These are phyloP conservation scores for Lynx canadensis DNA, from an alignment of 2,113 vertebrate genomes.

Conservation along the genomic window DNA sequence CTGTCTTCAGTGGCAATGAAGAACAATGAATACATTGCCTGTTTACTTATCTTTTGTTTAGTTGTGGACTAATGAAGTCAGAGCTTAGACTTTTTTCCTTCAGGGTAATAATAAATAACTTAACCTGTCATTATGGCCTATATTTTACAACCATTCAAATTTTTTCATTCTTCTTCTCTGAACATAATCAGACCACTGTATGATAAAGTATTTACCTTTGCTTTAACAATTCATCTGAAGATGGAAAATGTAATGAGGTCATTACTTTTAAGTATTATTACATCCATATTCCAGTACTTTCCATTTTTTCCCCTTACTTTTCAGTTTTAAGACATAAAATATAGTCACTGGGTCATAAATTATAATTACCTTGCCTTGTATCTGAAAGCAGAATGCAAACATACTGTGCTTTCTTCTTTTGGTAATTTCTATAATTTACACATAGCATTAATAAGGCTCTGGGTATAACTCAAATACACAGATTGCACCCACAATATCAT, in stretches of 20 bases:
- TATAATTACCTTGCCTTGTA: conserved; percentile 29
- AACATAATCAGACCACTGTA: not conserved
- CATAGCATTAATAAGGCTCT: conserved; percentile 50
- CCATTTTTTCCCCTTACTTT: not conserved
- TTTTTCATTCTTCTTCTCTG: conserved; percentile 46
- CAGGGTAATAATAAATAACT: conserved; percentile 14
- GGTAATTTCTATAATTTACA: conserved; percentile 57
- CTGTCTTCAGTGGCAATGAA: not conserved
- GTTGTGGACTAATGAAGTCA: not conserved
- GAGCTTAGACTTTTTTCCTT: not conserved
- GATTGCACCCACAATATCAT: not conserved
- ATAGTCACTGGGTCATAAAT: conserved; percentile 22
- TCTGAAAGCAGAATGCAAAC: conserved; percentile 34
- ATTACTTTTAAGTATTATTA: not conserved
- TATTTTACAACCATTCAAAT: conserved; percentile 13
- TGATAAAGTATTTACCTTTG: not conserved
- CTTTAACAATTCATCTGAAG: not conserved
- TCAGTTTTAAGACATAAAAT: conserved; percentile 48
- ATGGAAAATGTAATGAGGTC: not conserved
- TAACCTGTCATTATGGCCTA: not conserved
- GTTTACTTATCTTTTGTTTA: not conserved
- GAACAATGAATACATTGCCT: not conserved
- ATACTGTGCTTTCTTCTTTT: conserved; percentile 38
- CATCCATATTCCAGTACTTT: not conserved
- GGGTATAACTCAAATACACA: conserved; percentile 25